These are phyloP conservation scores for Drosophila demipolita DNA, from an alignment of 2,888 invertebrate genomes.

Conservation along the genomic window DNA sequence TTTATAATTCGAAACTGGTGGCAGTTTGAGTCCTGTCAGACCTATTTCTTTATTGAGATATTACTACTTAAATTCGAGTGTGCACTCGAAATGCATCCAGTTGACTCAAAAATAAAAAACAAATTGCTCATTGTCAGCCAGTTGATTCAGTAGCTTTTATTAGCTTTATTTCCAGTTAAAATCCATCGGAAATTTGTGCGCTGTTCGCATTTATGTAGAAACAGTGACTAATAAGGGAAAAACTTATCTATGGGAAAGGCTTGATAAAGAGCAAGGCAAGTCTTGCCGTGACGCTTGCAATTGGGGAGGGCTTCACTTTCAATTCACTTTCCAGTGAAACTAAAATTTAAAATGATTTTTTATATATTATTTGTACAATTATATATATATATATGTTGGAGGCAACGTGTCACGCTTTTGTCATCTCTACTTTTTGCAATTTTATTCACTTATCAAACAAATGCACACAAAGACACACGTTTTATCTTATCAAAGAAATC, in stretches of 20 bases:
- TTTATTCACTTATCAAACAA: conserved; percentile 20
- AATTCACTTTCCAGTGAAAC: background rate
- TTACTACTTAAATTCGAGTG: background rate
- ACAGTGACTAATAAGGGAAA: conserved; percentile 41
- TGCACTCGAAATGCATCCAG: conserved; percentile 7
- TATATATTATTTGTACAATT: too few relatives aligned
- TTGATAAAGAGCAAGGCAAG: conserved; percentile 25
- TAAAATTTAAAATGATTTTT: background rate
- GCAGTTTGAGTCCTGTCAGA: background rate
- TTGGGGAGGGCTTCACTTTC: background rate
- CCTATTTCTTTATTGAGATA: background rate
- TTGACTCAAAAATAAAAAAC: background rate
- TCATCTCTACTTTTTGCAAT: conserved; percentile 14
- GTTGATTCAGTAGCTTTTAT: conserved; percentile 27
- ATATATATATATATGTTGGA: too few relatives aligned
- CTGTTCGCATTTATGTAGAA: conserved; percentile 6
- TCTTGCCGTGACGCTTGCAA: conserved; percentile 4
- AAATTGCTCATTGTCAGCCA: conserved; percentile 34
- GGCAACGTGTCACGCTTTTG: background rate
- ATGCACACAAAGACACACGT: background rate
- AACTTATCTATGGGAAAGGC: conserved; percentile 36
- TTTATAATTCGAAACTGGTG: background rate
- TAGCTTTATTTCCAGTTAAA: conserved; percentile 40
- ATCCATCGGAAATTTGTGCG: background rate
- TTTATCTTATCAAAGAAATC: conserved; percentile 65